phyloP scores from a whole-genome alignment of 2,113 vertebrate species.

The Clarias batrachus region DNA sequence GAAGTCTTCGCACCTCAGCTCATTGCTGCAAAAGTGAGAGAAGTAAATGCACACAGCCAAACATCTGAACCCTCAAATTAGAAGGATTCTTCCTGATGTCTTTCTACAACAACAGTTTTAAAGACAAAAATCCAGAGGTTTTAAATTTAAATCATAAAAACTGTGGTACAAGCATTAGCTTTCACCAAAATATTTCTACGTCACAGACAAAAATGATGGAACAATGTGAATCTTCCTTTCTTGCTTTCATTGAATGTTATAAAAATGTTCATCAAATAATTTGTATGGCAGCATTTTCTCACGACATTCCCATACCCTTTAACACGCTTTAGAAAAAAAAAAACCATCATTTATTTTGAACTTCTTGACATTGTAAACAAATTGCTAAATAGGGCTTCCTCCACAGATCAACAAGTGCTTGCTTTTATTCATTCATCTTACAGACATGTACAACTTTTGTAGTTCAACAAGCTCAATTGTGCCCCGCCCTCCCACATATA shows the following conservation, averaged over 20 bases:
- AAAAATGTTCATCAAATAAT: background rate
- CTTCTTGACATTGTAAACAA: background rate
- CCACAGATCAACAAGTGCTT: background rate
- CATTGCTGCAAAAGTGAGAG: slow-evolving; percentile 66
- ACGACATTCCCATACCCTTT: background rate
- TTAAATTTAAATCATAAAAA: background rate
- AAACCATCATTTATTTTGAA: background rate
- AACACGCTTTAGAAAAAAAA: background rate
- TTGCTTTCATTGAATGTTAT: background rate
- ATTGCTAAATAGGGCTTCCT: background rate
- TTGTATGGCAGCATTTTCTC: background rate
- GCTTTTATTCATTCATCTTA: background rate
- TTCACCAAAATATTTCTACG: background rate
- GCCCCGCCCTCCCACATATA: background rate
- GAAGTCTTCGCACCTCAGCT: slow-evolving; percentile 75
- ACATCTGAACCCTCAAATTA: background rate
- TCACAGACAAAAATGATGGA: background rate
- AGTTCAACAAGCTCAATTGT: background rate
- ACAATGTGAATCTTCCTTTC: background rate
- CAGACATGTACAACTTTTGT: background rate
- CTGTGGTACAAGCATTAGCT: background rate
- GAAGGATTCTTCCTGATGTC: background rate
- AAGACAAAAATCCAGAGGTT: background rate
- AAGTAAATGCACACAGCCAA: background rate
- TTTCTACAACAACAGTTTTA: background rate